Evolutionary conservation across 2,888 invertebrate species (phyloP), one percentile per base, ranked within the genome.

Genomic region (Brachyopa scutellaris): DNA sequence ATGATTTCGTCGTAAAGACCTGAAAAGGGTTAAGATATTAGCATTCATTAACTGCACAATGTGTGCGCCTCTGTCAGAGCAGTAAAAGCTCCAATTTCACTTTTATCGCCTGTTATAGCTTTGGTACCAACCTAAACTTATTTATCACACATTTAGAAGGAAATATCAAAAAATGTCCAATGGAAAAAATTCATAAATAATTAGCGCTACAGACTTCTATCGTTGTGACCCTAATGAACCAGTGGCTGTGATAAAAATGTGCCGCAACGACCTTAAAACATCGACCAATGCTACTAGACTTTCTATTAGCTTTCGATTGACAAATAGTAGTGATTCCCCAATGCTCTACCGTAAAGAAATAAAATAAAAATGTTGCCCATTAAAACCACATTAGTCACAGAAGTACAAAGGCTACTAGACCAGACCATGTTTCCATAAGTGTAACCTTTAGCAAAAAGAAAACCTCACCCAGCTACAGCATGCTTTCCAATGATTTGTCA

Each of bases 331-430:
- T 15, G 11, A 55, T 0, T 42, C 9, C 7, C 7, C 21, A 23
- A 8, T 42, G 17, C 9, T 38, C 45, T 6, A 19, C 42, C 13
- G 31, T 26, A 33, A 42, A 2, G 17, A 40, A 53, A 45, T 62
- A 31, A 59, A 55, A 47, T 40, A 23, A 29, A 73, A 47, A 61
- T 40, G 33, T 19, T 8, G 17, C 7, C 31, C 38, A 61, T 73
- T 45, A 57, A 74, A 80, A 55, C n/a, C 11, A 62, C 74, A 67
- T 80, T 74, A 74, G 74, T 62, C 55, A 74, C 38, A 33, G 29
- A 26, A n/a, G n/a, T n/a, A 38, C 59, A 38, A 11, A 33, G 33
- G 45, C 51, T 47, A 45, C 38, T 29, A n/a, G n/a, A 47, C 45
- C 15, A 21, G 36, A 51, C 31, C 53, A 31, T 51, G 40, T 42